These are phyloP conservation scores for Sabellastarte sp. DNA, from an alignment of 2,888 invertebrate genomes.

Conservation along the genomic window DNA sequence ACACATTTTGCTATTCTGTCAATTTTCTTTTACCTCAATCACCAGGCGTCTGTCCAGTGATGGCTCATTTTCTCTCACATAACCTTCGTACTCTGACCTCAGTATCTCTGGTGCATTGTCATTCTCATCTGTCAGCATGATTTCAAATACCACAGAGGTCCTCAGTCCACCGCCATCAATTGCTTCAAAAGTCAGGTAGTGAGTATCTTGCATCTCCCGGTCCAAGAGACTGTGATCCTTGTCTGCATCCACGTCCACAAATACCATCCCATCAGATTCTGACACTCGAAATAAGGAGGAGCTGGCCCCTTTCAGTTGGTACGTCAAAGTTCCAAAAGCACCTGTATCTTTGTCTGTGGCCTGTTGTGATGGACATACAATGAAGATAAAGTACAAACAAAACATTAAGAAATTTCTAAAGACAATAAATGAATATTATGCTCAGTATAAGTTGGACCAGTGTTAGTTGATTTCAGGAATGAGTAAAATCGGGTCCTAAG, in stretches of 20 bases:
- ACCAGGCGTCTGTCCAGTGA: slow-evolving; percentile 70
- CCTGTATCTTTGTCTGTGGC: slow-evolving; percentile 74
- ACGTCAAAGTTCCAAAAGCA: slow-evolving; percentile 71
- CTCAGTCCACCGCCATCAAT: slow-evolving; percentile 73
- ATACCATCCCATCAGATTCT: slow-evolving; percentile 66
- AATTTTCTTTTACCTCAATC: slow-evolving; percentile 13
- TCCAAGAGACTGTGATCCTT: slow-evolving; percentile 64
- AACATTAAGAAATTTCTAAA: too few relatives aligned
- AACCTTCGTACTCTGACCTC: slow-evolving; percentile 45
- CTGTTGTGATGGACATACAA: too few relatives aligned
- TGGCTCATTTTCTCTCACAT: slow-evolving; percentile 73
- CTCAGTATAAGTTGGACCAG: too few relatives aligned
- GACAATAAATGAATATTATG: too few relatives aligned
- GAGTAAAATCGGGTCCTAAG: too few relatives aligned
- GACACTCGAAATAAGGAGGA: background rate
- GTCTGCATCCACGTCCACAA: slow-evolving; percentile 61
- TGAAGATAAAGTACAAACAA: too few relatives aligned
- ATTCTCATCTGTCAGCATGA: slow-evolving; percentile 49
- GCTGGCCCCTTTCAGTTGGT: slow-evolving; percentile 76
- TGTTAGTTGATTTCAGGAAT: too few relatives aligned
- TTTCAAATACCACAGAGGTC: slow-evolving; percentile 41
- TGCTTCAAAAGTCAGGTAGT: slow-evolving; percentile 77
- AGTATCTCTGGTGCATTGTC: slow-evolving; percentile 49
- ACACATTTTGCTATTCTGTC: too few relatives aligned
- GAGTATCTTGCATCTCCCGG: slow-evolving; percentile 78